These are phyloP conservation scores for Sebastes vulpes DNA, from an alignment of 2,797 vertebrate species.

Conservation along the genomic window DNA sequence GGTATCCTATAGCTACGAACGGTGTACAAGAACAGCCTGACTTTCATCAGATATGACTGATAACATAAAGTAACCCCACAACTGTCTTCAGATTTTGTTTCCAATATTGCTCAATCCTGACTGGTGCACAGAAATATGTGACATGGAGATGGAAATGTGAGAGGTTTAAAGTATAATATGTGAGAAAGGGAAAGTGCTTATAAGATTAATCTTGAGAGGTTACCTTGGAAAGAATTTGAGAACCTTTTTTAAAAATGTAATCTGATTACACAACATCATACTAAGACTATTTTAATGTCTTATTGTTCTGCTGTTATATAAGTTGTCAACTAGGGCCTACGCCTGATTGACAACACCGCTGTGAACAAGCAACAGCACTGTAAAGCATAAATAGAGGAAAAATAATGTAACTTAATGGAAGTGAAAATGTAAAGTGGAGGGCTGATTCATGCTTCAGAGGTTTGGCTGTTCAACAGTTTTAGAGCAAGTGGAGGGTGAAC, in stretches of 20 bases:
- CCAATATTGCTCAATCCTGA: not conserved
- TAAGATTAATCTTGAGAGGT: not conserved
- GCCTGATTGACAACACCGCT: not conserved
- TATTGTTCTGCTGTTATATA: conserved; percentile 1
- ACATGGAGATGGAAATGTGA: not conserved
- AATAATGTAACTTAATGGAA: not conserved
- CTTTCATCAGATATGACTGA: not conserved
- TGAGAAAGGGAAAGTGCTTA: not conserved
- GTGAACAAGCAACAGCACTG: not conserved
- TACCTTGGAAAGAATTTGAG: not conserved
- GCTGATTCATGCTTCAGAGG: not conserved
- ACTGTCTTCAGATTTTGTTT: not conserved
- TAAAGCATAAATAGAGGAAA: not conserved
- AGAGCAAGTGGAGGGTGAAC: not conserved
- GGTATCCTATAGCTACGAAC: too few species aligned
- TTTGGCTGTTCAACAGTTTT: not conserved
- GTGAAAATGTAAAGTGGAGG: not conserved
- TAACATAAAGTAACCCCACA: not conserved
- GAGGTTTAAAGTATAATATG: not conserved
- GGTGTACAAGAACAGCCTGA: too few species aligned
- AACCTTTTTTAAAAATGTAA: not conserved
- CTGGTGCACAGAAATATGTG: not conserved
- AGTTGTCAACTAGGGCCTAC: not conserved
- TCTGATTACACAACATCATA: conserved; percentile 1
- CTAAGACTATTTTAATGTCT: not conserved